phyloP scores from a whole-genome alignment of 2,888 invertebrate genomes.

The Stomorhina lunata region DNA sequence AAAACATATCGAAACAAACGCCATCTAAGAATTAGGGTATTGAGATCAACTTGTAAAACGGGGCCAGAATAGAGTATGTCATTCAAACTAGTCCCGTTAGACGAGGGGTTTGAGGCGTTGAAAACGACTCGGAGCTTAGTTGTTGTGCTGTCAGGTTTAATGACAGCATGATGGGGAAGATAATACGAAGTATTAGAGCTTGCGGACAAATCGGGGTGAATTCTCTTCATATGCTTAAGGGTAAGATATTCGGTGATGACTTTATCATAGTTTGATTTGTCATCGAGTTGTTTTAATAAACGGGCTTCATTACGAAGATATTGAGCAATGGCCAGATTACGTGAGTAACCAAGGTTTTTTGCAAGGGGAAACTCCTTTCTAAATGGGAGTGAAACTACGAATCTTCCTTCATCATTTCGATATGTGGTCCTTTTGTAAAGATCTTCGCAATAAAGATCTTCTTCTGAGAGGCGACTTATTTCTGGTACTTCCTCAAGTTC shows the following conservation, averaged over 20 bases:
- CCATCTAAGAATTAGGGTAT: background rate
- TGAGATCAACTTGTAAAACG: background rate
- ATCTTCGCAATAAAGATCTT: background rate
- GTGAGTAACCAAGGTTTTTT: background rate
- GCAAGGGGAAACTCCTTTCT: background rate
- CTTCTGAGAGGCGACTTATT: too few species aligned
- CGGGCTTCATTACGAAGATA: background rate
- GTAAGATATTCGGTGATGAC: conserved; percentile 1
- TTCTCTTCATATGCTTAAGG: background rate
- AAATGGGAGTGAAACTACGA: conserved; percentile 7
- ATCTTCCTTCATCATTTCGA: background rate
- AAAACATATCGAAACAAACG: conserved; percentile 3
- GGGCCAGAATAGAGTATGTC: background rate
- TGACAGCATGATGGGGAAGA: conserved; percentile 9
- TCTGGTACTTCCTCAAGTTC: too few species aligned
- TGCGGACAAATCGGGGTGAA: background rate
- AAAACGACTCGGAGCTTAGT: conserved; percentile 14
- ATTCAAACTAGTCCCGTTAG: background rate
- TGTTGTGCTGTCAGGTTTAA: background rate
- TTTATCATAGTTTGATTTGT: conserved; percentile 6
- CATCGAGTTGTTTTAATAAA: background rate
- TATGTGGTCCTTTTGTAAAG: background rate
- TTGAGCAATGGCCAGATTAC: background rate
- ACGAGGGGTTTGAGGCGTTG: conserved; percentile 4
- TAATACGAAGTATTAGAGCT: background rate